Conservation (phyloP, 2,113 vertebrate species). For the Ellobius talpinus region DNA sequence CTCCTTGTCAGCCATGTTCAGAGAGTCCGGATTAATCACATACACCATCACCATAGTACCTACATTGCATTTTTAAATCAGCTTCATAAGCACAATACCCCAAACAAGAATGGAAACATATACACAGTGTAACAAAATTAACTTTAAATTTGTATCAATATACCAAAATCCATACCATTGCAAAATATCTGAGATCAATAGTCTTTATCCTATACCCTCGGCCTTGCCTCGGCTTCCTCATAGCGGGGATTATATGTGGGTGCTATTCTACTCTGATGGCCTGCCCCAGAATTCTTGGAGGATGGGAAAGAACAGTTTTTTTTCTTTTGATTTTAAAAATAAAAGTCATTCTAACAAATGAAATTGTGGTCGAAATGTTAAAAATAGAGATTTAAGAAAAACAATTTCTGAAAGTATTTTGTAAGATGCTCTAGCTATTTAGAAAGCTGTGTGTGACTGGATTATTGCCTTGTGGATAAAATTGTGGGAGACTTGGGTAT, state of each 20-base stretch:
- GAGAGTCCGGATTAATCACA: no score
- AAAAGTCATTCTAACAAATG: slow-evolving; percentile 48
- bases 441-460: background rate
- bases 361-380: slow-evolving; percentile 47
- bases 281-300: background rate
- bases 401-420: slow-evolving; percentile 49
- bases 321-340: background rate
- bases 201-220: no score
- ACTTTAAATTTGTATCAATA: no score
- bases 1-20: no score
- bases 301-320: background rate
- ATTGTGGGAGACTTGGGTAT: slow-evolving; percentile 18
- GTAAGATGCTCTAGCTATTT: background rate
- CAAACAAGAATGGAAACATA: no score
- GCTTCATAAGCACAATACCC: no score
- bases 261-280: background rate
- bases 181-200: no score
- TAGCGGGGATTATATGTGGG: background rate
- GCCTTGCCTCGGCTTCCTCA: background rate
- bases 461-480: background rate
- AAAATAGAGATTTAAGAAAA: slow-evolving; percentile 47
- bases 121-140: no score
- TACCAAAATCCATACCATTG: no score
- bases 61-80: no score
- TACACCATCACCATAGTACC: no score